These are phyloP conservation scores for Plusia festucae DNA, from an alignment of 2,888 invertebrate species.

Conservation along the genomic window DNA sequence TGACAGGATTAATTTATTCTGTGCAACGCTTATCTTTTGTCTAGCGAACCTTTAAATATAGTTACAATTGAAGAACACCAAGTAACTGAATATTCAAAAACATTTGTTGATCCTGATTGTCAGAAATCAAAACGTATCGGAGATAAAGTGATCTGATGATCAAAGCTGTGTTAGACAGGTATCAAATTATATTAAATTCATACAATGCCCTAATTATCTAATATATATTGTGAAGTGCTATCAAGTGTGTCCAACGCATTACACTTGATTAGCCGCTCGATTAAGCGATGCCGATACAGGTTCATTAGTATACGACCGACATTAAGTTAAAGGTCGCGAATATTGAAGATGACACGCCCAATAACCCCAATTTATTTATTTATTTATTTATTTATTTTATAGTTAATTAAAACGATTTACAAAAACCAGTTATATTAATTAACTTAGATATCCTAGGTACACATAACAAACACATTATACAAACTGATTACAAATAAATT, in stretches of 20 bases:
- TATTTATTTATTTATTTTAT: too few species aligned
- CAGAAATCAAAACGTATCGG: background rate
- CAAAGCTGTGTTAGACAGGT: background rate
- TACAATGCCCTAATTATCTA: background rate
- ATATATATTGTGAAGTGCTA: background rate
- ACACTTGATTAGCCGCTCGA: slow-evolving; percentile 7
- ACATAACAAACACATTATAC: too few species aligned
- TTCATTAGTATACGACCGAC: background rate
- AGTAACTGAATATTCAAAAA: too few species aligned
- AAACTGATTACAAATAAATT: too few species aligned
- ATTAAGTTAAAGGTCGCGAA: background rate
- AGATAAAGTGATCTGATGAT: background rate
- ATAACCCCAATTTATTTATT: background rate
- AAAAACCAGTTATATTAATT: too few species aligned
- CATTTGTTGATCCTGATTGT: too few species aligned
- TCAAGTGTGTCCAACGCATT: slow-evolving; percentile 2
- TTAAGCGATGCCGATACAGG: background rate
- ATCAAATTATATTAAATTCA: background rate
- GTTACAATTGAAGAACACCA: too few species aligned
- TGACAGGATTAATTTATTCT: too few species aligned
- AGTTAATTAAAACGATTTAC: too few species aligned
- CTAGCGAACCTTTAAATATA: too few species aligned
- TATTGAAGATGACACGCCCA: background rate
- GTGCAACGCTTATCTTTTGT: too few species aligned
- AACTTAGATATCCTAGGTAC: too few species aligned